Evolutionary conservation across 2,113 vertebrate genomes (phyloP).

Genomic region (Calyptommatus sinebrachiatus): DNA sequence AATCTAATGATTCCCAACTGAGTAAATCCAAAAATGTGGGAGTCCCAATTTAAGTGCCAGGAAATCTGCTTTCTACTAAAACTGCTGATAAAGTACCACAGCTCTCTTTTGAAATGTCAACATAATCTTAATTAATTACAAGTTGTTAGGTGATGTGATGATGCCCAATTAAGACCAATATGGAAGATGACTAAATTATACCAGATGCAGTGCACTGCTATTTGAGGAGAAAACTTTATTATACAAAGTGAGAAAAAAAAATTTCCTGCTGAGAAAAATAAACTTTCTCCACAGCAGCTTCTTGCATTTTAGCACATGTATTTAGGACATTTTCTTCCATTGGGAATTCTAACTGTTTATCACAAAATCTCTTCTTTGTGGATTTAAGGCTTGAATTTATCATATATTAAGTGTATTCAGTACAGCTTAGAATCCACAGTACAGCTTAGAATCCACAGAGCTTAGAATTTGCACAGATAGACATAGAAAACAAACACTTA

Average conservation of each 20-base stretch:
- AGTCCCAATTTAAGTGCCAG: neutral
- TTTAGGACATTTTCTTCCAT: neutral
- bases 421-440: neutral
- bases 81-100: constrained; percentile 14
- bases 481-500: too few species aligned
- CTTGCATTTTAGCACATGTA: neutral
- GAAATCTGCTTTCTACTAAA: constrained; percentile 6
- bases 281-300: neutral
- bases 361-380: neutral
- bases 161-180: constrained; percentile 5
- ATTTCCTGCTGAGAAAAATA: neutral
- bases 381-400: neutral
- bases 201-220: neutral
- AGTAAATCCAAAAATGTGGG: constrained; percentile 4
- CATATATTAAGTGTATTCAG: neutral
- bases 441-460: neutral
- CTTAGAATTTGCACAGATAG: neutral
- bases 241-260: neutral
- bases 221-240: neutral
- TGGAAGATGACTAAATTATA: constrained; percentile 3
- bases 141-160: neutral
- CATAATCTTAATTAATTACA: constrained; percentile 23
- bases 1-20: constrained; percentile 20
- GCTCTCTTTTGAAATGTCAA: neutral
- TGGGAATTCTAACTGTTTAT: neutral